phyloP scores from a whole-genome alignment of 2,797 vertebrate species.

The Danio kyathit region DNA sequence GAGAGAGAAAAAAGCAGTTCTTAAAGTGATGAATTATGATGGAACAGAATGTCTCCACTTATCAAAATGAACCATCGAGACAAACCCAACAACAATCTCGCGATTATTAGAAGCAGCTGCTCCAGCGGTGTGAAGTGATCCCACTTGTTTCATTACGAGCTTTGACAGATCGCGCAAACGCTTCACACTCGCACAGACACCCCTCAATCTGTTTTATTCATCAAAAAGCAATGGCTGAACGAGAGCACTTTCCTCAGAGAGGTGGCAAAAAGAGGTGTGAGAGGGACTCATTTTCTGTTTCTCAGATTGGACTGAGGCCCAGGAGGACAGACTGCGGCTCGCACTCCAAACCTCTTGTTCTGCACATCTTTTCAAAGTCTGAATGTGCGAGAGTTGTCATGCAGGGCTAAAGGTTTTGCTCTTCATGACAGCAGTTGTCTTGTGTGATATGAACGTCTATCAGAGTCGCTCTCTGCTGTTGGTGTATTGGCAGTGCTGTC shows the following conservation, averaged over 20 bases:
- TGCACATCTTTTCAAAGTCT: conserved; percentile 26
- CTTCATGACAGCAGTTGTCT: conserved; percentile 50
- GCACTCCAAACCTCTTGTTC: conserved; percentile 26
- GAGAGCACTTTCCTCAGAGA: conserved; percentile 35
- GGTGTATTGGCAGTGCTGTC: background rate
- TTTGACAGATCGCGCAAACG: conserved; percentile 24
- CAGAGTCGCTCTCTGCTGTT: background rate
- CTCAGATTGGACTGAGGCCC: conserved; percentile 45
- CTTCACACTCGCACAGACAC: conserved; percentile 28
- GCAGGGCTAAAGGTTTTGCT: conserved; percentile 24
- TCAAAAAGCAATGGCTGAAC: conserved; percentile 33
- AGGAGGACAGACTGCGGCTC: conserved; percentile 19
- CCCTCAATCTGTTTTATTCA: conserved; percentile 46
- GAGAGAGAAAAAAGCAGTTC: conserved; percentile 4
- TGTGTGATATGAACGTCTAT: conserved; percentile 35
- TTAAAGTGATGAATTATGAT: conserved; percentile 10
- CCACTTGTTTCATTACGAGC: conserved; percentile 23
- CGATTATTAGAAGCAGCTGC: conserved; percentile 38
- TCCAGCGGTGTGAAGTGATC: conserved; percentile 25
- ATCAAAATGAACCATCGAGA: conserved; percentile 9
- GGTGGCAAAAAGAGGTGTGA: conserved; percentile 35
- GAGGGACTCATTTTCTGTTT: conserved; percentile 45
- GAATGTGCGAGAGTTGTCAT: conserved; percentile 19
- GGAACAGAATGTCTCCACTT: conserved; percentile 2
- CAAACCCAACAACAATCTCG: conserved; percentile 7